Base-by-base conservation (phyloP, 2,113 vertebrate species). In the Peromyscus leucopus region DNA sequence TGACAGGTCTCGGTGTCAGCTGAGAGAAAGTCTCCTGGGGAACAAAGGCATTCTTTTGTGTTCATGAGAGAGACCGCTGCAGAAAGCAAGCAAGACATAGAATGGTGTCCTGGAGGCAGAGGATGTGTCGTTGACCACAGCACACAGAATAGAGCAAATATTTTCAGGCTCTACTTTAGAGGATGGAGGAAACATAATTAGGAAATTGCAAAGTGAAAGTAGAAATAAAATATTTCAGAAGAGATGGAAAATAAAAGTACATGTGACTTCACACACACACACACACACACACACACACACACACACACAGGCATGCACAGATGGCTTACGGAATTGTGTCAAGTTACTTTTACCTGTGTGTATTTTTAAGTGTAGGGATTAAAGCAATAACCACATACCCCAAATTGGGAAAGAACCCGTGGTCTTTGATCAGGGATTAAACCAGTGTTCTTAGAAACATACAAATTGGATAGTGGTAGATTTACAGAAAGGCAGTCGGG, bases 41-140 rank as follows among this genome's bases (percentile, higher is more conserved):
- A 92, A 93, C 84, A 6, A 90, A 98, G 86, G 90, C 10, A 84
- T 95, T 92, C 96, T 96, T 97, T 93, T 91, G 51, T 96, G 79
- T 95, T 88, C 94, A 83, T 97, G 87, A 57, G 85, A 97, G 92
- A 95, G 9, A 82, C 57, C 76, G 89, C 72, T 90, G 89, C 83
- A 59, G 89, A 89, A 92, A 96, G 67, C 90, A 91, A 95, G 51
- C 94, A 75, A 88, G 91, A 95, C 93, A 61, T 72, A 80, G 63
- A 2, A 0, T 92, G 94, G 15, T 78, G 42, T 22, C 42, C 2
- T 0, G 46, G 83, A 74, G 48, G 80, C 84, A 15, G 90, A 59
- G 76, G 93, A 96, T 94, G 39, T 79, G 74, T 90, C 89, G 97
- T 91, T 86, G 92, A 97, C 96, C 90, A 19, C 92, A 80, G 95